Conservation (phyloP, 2,888 invertebrate species). For the Alloplasta piceator region DNA sequence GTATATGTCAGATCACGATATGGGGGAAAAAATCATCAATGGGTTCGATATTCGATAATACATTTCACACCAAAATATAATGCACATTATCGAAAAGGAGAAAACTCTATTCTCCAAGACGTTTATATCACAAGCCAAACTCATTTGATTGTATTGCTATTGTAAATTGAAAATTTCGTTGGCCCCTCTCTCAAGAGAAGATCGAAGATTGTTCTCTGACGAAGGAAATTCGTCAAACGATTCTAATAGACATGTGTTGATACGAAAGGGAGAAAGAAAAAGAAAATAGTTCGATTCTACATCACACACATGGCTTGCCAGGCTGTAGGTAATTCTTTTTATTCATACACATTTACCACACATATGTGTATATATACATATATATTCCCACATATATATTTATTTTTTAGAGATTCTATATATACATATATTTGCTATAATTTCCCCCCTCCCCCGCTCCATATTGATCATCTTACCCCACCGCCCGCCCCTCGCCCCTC, state of each 20-base stretch:
- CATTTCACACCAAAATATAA: slow-evolving; percentile 45
- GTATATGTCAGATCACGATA: background rate
- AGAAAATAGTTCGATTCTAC: slow-evolving; percentile 18
- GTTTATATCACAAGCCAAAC: slow-evolving; percentile 9
- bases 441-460: slow-evolving; percentile 18
- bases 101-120: slow-evolving; percentile 27
- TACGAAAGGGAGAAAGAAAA: background rate
- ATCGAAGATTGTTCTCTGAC: too few relatives aligned
- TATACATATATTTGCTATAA: background rate
- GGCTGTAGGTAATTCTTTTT: slow-evolving; percentile 56
- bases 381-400: slow-evolving; percentile 39
- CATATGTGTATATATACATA: slow-evolving; percentile 41
- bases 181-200: too few relatives aligned
- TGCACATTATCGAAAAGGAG: slow-evolving; percentile 35
- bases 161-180: background rate
- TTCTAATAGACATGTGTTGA: too few relatives aligned
- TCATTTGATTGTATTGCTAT: slow-evolving; percentile 16
- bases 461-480: slow-evolving; percentile 29
- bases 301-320: slow-evolving; percentile 61
- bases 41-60: slow-evolving; percentile 62
- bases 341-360: slow-evolving; percentile 54
- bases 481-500: slow-evolving; percentile 29
- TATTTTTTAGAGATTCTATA: slow-evolving; percentile 49
- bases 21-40: slow-evolving; percentile 55
- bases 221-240: too few relatives aligned